phyloP scores from a whole-genome alignment of 2,797 vertebrate species.

The Limosa lapponica region DNA sequence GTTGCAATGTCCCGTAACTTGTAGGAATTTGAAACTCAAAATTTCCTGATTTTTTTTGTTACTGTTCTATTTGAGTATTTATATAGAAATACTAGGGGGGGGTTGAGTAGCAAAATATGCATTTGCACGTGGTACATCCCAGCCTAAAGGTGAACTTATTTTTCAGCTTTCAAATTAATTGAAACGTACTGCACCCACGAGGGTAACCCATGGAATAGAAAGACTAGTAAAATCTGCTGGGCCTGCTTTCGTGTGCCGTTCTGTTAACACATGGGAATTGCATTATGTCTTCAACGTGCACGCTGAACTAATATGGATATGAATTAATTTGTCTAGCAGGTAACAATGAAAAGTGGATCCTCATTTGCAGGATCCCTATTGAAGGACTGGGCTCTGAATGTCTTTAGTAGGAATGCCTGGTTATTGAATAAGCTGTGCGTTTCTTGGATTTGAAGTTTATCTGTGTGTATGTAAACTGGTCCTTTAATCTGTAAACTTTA shows the following conservation, averaged over 20 bases:
- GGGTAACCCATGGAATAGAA: not conserved
- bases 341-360: not conserved
- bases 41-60: not conserved
- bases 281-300: not conserved
- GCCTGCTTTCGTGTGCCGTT: not conserved
- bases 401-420: not conserved
- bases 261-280: not conserved
- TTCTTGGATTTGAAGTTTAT: constrained; percentile 41
- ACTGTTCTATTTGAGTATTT: not conserved
- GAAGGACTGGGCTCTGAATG: not conserved
- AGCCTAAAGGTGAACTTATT: not conserved
- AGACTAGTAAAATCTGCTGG: not conserved
- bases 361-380: not conserved
- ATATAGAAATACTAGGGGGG: not conserved
- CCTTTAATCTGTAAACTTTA: not conserved
- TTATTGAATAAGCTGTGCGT: not conserved
- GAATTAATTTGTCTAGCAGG: not conserved
- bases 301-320: not conserved
- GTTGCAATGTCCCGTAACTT: not conserved
- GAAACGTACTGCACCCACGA: not conserved
- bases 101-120: not conserved
- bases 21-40: not conserved
- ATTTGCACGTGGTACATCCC: not conserved
- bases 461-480: not conserved
- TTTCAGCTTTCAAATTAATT: not conserved